Evolutionary conservation across 2,888 invertebrate genomes (phyloP).

Genomic region (Minunthozetes semirufus): DNA sequence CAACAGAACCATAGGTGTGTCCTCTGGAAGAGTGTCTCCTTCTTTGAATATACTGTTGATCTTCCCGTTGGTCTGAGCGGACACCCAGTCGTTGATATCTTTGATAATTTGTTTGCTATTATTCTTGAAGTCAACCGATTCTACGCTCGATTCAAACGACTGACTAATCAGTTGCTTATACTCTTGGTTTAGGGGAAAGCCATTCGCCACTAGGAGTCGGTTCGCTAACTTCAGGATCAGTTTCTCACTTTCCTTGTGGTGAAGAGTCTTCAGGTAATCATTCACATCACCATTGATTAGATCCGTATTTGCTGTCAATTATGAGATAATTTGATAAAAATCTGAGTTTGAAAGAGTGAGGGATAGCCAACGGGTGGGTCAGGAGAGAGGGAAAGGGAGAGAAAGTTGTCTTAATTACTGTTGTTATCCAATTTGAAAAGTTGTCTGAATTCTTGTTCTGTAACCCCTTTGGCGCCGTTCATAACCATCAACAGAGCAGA

Average conservation of each 20-base stretch:
- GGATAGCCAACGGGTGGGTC: no score
- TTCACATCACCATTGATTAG: background rate
- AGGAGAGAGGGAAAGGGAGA: no score
- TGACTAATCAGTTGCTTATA: background rate
- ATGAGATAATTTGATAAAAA: no score
- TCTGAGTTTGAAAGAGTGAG: background rate
- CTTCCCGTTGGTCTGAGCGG: slow-evolving; percentile 36
- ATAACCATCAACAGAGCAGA: background rate
- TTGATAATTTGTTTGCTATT: background rate
- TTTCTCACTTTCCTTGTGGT: background rate
- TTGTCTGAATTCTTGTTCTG: background rate
- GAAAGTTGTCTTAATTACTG: background rate
- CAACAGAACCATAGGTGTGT: background rate
- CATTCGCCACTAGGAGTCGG: background rate
- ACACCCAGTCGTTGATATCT: slow-evolving; percentile 38
- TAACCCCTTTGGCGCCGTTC: slow-evolving; percentile 15
- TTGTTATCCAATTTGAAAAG: background rate
- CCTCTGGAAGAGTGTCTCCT: background rate
- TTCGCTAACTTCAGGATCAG: slow-evolving; percentile 2
- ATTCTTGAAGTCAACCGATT: background rate
- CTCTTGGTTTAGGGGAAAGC: background rate
- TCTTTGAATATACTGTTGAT: slow-evolving; percentile 35
- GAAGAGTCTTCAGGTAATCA: background rate
- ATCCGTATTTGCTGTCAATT: background rate
- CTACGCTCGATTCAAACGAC: background rate